Conservation (phyloP, 2,113 vertebrate genomes). For the Serinus canaria region DNA sequence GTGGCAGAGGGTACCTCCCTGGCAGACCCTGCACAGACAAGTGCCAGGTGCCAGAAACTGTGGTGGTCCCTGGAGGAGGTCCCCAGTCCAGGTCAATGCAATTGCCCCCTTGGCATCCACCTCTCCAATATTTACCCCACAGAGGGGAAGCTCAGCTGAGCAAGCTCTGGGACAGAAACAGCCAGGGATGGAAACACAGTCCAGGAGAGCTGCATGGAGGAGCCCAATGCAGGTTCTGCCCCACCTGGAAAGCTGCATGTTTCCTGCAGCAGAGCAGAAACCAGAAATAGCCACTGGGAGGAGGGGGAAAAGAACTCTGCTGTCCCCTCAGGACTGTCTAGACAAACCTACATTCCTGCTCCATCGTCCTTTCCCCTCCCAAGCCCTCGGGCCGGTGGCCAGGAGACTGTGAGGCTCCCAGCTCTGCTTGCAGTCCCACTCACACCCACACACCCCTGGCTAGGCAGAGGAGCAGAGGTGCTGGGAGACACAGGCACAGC, state of each 20-base stretch:
- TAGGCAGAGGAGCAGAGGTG: neutral
- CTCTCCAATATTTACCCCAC: accelerated
- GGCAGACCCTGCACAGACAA: neutral
- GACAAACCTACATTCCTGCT: neutral
- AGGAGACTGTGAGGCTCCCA: neutral
- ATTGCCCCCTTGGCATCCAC: neutral
- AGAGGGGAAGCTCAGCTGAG: neutral
- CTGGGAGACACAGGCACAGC: neutral
- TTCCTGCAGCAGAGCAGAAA: neutral
- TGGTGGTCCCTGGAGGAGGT: neutral
- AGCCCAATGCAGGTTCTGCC: neutral
- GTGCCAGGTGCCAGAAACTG: accelerated
- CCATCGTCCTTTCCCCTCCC: neutral
- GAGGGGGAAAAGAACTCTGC: neutral
- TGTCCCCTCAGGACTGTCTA: neutral
- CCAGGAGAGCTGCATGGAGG: neutral
- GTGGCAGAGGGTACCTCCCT: neutral
- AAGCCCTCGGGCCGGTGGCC: neutral
- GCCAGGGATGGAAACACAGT: neutral
- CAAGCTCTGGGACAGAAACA: neutral
- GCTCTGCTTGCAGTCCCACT: neutral
- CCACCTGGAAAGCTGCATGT: neutral
- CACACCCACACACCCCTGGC: neutral
- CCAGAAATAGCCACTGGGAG: neutral
- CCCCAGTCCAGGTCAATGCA: neutral